Conservation (phyloP, 2,797 vertebrate genomes). For the Notolabrus celidotus region DNA sequence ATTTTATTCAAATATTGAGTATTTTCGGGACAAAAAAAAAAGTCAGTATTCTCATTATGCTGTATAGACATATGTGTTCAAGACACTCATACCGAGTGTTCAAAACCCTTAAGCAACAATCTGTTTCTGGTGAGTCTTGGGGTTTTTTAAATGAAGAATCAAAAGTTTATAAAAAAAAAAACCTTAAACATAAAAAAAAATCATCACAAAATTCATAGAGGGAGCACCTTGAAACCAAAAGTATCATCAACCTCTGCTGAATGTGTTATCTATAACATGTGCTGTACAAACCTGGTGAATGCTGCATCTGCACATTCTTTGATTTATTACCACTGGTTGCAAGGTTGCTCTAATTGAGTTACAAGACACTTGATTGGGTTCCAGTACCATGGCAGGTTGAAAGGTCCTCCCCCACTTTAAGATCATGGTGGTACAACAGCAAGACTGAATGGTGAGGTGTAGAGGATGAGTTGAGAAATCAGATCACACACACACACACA, state of each 20-base stretch:
- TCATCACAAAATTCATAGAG: not conserved
- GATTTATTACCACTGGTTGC: constrained; percentile 60
- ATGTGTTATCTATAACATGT: constrained; percentile 29
- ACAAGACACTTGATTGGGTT: constrained; percentile 65
- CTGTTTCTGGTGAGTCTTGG: too few relatives aligned
- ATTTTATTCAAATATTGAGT: constrained; percentile 4
- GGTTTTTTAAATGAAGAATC: too few relatives aligned
- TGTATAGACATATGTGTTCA: not conserved
- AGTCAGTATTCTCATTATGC: not conserved
- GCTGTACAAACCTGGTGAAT: constrained; percentile 43
- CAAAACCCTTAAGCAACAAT: not conserved
- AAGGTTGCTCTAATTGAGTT: constrained; percentile 63
- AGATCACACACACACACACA: too few relatives aligned
- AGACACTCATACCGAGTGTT: not conserved
- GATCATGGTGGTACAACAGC: constrained; percentile 49
- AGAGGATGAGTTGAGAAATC: constrained; percentile 52
- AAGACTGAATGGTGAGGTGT: constrained; percentile 61
- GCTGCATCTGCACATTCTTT: constrained; percentile 59
- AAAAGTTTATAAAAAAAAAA: too few relatives aligned
- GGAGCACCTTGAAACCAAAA: not conserved
- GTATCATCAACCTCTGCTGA: constrained; percentile 5
- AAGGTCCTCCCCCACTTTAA: constrained; percentile 38
- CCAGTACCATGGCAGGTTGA: constrained; percentile 51
- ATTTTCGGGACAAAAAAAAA: not conserved
- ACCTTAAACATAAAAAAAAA: too few relatives aligned